These are phyloP conservation scores for Trinectes maculatus DNA, from an alignment of 2,113 vertebrate species.

Conservation along the genomic window DNA sequence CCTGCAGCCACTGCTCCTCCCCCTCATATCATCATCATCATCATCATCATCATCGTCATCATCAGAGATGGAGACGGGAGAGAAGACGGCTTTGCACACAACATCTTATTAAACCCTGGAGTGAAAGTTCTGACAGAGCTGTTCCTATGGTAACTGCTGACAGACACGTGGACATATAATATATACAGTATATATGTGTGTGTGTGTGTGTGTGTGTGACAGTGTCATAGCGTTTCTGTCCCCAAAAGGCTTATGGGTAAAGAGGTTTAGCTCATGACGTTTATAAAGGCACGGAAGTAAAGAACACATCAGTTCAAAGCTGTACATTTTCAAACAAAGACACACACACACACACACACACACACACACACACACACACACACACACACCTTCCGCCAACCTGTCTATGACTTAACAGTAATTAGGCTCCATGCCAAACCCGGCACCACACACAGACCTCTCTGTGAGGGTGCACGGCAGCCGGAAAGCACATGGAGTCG, in stretches of 20 bases:
- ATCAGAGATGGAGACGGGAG: constrained; percentile 9
- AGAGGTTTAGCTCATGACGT: constrained; percentile 6
- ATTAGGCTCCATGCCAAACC: constrained; percentile 61
- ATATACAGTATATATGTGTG: background rate
- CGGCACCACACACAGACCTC: constrained; percentile 9
- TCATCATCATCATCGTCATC: constrained; percentile 15
- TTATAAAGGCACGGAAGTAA: constrained; percentile 34
- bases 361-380: constrained; percentile 15
- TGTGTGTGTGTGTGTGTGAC: background rate
- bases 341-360: constrained; percentile 16
- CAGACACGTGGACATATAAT: no score
- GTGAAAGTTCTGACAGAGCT: no score
- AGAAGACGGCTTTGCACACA: background rate
- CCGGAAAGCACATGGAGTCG: constrained; percentile 52
- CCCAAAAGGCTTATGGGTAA: constrained; percentile 20
- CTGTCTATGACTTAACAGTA: constrained; percentile 64
- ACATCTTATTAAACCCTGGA: background rate
- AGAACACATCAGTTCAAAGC: constrained; percentile 55
- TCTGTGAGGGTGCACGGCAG: constrained; percentile 37
- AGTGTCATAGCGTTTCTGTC: no score
- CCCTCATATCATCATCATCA: no score
- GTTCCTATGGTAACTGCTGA: no score
- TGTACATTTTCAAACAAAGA: constrained; percentile 41
- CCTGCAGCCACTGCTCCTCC: constrained; percentile 3
- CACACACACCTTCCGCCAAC: constrained; percentile 50